Conservation (phyloP, 2,113 vertebrate species). For the Dermatemys mawii region DNA sequence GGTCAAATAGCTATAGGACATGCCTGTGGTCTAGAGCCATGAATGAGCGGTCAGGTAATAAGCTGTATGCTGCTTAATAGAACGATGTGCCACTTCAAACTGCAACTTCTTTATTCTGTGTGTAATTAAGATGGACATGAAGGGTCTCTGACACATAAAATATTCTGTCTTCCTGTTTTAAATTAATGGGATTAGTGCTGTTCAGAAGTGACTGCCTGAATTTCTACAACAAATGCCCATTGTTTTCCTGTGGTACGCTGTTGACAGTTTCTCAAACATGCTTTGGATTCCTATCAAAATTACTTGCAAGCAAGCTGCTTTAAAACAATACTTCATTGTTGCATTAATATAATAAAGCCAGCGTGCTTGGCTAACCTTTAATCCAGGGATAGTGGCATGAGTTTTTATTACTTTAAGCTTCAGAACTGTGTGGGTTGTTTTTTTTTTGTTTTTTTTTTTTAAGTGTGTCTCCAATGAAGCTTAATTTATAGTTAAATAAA, state of each 20-base stretch:
- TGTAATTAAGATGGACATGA: constrained; percentile 52
- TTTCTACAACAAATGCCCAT: constrained; percentile 74
- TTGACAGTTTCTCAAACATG: constrained; percentile 83
- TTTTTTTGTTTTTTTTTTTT: neutral
- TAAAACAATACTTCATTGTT: constrained; percentile 82
- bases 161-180: constrained; percentile 59
- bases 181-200: constrained; percentile 71
- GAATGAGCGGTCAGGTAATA: constrained; percentile 8
- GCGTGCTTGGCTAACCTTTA: constrained; percentile 80
- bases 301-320: constrained; percentile 78
- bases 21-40: neutral
- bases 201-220: constrained; percentile 60
- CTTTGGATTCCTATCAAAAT: constrained; percentile 83
- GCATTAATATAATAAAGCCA: constrained; percentile 75
- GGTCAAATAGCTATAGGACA: neutral
- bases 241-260: constrained; percentile 82
- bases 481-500: constrained; percentile 26
- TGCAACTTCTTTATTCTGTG: constrained; percentile 56
- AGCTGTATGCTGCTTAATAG: constrained; percentile 25
- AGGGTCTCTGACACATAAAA: constrained; percentile 26
- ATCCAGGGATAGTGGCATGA: constrained; percentile 63
- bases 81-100: constrained; percentile 9
- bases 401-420: constrained; percentile 65
- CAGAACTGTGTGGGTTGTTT: constrained; percentile 54
- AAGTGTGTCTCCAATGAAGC: constrained; percentile 37